Conservation (phyloP, 2,888 invertebrate species). For the Ichneumoninae sp. region DNA sequence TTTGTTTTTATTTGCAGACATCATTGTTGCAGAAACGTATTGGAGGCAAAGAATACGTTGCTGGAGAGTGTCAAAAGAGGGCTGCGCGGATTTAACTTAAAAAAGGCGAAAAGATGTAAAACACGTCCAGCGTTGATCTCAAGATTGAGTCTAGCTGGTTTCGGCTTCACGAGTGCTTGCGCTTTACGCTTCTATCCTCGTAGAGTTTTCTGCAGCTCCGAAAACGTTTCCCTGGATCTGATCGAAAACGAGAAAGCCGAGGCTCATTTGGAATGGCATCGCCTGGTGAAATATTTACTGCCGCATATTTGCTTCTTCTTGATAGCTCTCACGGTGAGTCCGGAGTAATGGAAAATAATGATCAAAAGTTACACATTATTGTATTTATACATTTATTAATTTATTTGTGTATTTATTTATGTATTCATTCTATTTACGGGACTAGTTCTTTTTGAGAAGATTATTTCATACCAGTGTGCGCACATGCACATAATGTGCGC, state of each 20-base stretch:
- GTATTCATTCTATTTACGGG: background rate
- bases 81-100: conserved; percentile 33
- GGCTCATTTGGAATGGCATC: conserved; percentile 90
- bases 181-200: conserved; percentile 64
- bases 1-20: conserved; percentile 60
- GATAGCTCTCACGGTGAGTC: conserved; percentile 92
- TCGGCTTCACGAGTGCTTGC: conserved; percentile 67
- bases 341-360: background rate
- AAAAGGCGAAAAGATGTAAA: conserved; percentile 27
- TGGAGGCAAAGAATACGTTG: conserved; percentile 63
- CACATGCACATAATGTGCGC: too few relatives aligned
- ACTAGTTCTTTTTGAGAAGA: too few relatives aligned
- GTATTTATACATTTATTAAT: background rate
- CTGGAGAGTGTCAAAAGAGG: conserved; percentile 59
- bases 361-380: background rate
- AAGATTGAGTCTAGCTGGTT: conserved; percentile 69
- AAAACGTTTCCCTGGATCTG: background rate
- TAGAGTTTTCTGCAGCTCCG: conserved; percentile 45
- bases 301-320: conserved; percentile 92
- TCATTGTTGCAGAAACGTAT: conserved; percentile 59
- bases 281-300: conserved; percentile 89
- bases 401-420: background rate
- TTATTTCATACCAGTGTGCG: too few relatives aligned
- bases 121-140: conserved; percentile 26
- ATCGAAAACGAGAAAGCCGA: conserved; percentile 44